Evolutionary conservation across 2,888 invertebrate genomes (phyloP).

Genomic region (Pyrgus malvae): DNA sequence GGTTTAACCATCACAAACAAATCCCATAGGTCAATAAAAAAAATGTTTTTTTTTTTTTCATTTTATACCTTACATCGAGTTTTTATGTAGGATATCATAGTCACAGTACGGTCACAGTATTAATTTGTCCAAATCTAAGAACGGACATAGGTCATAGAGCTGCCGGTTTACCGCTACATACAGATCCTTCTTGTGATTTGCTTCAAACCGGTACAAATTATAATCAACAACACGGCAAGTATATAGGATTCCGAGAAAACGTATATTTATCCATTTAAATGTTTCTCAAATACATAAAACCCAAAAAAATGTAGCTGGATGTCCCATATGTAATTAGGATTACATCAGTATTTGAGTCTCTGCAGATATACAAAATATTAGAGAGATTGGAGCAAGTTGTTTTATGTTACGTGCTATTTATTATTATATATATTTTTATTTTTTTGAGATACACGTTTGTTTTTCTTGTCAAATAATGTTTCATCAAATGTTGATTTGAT

Average conservation of each 20-base stretch:
- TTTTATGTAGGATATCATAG: too few relatives aligned
- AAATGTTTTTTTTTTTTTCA: too few relatives aligned
- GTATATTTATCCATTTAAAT: conserved; percentile 30
- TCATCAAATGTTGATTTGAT: not conserved
- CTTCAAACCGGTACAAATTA: not conserved
- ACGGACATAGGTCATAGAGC: too few relatives aligned
- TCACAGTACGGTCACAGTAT: too few relatives aligned
- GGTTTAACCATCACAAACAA: not conserved
- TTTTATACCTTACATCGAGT: too few relatives aligned
- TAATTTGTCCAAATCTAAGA: too few relatives aligned
- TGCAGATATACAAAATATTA: not conserved
- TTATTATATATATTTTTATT: not conserved
- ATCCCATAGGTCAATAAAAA: not conserved
- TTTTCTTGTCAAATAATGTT: not conserved
- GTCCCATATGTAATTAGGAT: conserved; percentile 27
- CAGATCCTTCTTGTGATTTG: not conserved
- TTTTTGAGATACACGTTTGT: not conserved
- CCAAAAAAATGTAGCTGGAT: conserved; percentile 37
- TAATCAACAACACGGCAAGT: conserved; percentile 37
- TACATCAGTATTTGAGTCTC: too few relatives aligned
- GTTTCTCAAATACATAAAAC: conserved; percentile 32
- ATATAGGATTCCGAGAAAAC: conserved; percentile 38
- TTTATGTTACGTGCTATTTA: conserved; percentile 8
- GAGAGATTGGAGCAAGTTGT: not conserved
- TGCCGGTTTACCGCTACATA: not conserved